Base-by-base conservation (phyloP, 2,888 invertebrate genomes). In the Tenthredo distinguenda region DNA sequence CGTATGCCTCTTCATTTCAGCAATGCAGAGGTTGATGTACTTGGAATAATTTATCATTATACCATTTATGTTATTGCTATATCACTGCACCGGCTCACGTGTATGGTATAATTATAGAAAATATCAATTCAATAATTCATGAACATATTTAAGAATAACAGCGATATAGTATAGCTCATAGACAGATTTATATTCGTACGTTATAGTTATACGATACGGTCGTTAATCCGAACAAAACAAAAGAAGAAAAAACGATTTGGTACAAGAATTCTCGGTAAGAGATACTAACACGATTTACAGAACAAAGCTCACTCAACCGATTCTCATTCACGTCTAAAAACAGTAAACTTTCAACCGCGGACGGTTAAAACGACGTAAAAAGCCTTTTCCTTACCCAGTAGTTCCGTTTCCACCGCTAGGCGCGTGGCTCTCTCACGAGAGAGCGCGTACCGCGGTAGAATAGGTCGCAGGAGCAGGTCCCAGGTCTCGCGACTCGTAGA, bases 111-210 rank as follows among this genome's bases (percentile, higher is more conserved):
- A 77, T 50, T 21, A 43, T 55, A 55, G 50, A 31, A 34, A 55
- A 50, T 77, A 50, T 31, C 31, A 31, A 31, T 50, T 77, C 21
- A 55, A 77, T 77, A 77, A 77, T 77, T 77, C 77, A 77, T 77
- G 43, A 37, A 43, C 72, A 43, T 43, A 18, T 43, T 55, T 7
- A 5, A n/a, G 26, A 40, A 40, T 9, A 43, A 40, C n/a, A 74
- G 40, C 71, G 34, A 71, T 40, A 37, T 15, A 37, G 37, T 37
- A 71, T 40, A 74, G n/a, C 2, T 74, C 10, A 21, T 40, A 21
- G 26, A 37, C 71, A 37, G 71, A 31, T 71, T 31, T 37, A 71
- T 71, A n/a, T 18, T 18, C 34, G 34, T 55, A 7, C 1, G 37
- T 34, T 71, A 12, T 37, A 9, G 26, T 26, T 26, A 3, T 26